Evolutionary conservation across 2,888 invertebrate genomes (phyloP), one percentile per base, ranked within the genome.

Genomic region (Icerya purchasi): DNA sequence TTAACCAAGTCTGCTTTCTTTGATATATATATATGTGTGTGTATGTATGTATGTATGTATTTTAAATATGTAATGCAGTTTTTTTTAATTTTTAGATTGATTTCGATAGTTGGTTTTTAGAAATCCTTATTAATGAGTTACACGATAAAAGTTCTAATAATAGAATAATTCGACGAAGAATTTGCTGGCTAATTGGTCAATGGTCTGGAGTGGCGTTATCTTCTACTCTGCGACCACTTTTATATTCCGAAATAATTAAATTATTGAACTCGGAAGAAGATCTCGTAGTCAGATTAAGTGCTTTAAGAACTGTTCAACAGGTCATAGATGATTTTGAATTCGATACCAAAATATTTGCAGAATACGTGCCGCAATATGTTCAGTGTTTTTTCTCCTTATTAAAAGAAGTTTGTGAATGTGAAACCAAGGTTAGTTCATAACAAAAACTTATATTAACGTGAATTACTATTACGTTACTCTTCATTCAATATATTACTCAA

Each of bases 301-400:
- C 92, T 3, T 86, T 90, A 0, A 83, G 84, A 64, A 86, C 92
- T 0, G 74, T 96, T 3, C 82, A 86, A 69, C 78, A 80, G 66
- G 83, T 86, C 1, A 82, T 94, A 50, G 91, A 93, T 67, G 92
- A 92, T 72, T 93, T 93, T 74, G 88, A 90, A 69, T 96, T 94
- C 73, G 82, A 84, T 67, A 79, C 83, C 0, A 86, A 88, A 63
- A 83, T 86, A 69, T 93, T 94, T 71, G 76, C 83, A 63, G 87
- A 88, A 21, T 92, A 81, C 71, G 77, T 91, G 63, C 77, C 83
- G 23, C 60, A 64, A 53, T 78, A 82, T 2, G 89, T 92, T 68
- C 78, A 82, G 61, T 77, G 86, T 58, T 76, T 93, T 14, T 92
- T 91, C 72, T 77, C 79, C 61, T 76, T 96, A 64, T 74, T 96